Percentiles rank a stretch among this genome's conserved stretches.
Evolutionary conservation across 2,113 vertebrate genomes (phyloP).

Genomic region (Noturus placidus): DNA sequence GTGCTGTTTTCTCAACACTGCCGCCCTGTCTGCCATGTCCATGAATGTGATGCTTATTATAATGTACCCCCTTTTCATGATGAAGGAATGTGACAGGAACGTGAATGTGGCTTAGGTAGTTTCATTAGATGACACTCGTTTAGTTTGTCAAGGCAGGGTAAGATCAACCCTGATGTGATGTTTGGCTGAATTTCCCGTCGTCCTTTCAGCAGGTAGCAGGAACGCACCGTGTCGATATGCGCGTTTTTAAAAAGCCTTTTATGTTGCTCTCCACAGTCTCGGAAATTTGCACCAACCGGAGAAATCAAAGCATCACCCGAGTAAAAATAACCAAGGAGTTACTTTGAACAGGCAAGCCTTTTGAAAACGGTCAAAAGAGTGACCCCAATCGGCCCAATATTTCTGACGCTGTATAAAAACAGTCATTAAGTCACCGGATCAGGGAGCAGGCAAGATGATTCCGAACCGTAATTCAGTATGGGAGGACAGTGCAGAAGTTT

Average conservation of each 20-base stretch:
- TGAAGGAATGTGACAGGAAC: slow-evolving; percentile 32
- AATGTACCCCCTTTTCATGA: slow-evolving; percentile 33
- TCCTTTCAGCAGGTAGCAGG: slow-evolving; percentile 1
- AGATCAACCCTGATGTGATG: neutral
- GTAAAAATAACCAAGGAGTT: slow-evolving; percentile 17
- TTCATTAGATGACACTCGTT: neutral
- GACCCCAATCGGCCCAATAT: slow-evolving; percentile 38
- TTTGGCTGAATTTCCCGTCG: neutral
- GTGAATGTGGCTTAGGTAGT: neutral
- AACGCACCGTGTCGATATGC: neutral
- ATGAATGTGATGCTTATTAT: slow-evolving; percentile 52
- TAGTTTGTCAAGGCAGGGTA: neutral
- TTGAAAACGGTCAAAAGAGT: slow-evolving; percentile 35
- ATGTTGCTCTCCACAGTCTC: neutral
- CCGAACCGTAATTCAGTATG: slow-evolving; percentile 46
- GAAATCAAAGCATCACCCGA: slow-evolving; percentile 14
- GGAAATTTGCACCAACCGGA: slow-evolving; percentile 11
- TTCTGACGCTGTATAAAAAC: slow-evolving; percentile 43
- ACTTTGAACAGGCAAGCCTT: slow-evolving; percentile 18
- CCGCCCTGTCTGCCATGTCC: slow-evolving; percentile 51
- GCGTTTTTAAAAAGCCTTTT: neutral
- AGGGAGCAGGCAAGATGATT: slow-evolving; percentile 43
- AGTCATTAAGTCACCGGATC: slow-evolving; percentile 48
- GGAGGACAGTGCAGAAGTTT: slow-evolving; percentile 53
- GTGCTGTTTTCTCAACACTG: slow-evolving; percentile 63